These are phyloP conservation scores for Stenurella melanura DNA, from an alignment of 2,888 invertebrate species.

Conservation along the genomic window DNA sequence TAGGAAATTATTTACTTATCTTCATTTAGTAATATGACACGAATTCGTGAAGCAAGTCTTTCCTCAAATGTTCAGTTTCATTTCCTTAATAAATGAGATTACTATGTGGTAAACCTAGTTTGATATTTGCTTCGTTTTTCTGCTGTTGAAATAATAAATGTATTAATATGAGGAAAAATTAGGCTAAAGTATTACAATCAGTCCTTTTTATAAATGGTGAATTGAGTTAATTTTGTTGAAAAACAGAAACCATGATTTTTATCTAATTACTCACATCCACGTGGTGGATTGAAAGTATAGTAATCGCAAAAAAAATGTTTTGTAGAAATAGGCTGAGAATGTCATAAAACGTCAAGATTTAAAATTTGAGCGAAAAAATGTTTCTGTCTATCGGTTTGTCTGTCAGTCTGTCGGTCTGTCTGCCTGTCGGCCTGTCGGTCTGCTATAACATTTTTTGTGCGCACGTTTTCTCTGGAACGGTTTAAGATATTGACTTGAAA, in stretches of 20 bases:
- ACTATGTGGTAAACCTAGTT: not conserved
- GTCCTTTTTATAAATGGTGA: not conserved
- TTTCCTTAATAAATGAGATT: not conserved
- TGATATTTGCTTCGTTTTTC: not conserved
- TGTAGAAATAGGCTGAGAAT: too few relatives aligned
- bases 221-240: not conserved
- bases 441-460: too few relatives aligned
- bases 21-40: conserved; percentile 28
- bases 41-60: not conserved
- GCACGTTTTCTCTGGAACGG: too few relatives aligned
- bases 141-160: not conserved
- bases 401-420: too few relatives aligned
- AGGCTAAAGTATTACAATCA: not conserved
- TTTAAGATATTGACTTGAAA: too few relatives aligned
- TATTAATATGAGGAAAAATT: not conserved
- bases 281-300: too few relatives aligned
- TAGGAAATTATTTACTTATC: conserved; percentile 32
- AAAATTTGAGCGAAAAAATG: too few relatives aligned
- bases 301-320: too few relatives aligned
- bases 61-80: not conserved
- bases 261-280: too few relatives aligned
- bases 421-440: too few relatives aligned
- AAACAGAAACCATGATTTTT: not conserved
- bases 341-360: too few relatives aligned
- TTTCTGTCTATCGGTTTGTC: too few relatives aligned